Conservation (phyloP, 2,797 vertebrate genomes). For the Pagetopsis macropterus region DNA sequence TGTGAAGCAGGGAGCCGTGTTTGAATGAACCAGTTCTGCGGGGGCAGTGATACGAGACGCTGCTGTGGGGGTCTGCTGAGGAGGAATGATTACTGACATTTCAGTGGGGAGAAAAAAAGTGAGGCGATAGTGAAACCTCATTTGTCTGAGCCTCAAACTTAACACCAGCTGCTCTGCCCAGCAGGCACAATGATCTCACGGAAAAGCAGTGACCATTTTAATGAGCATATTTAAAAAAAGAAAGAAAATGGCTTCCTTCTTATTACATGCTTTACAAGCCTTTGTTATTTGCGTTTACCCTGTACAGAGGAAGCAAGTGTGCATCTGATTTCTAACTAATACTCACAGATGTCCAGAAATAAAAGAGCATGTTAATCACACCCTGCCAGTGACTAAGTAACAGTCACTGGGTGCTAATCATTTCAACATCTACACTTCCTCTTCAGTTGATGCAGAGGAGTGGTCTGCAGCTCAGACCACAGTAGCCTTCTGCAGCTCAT, state of each 20-base stretch:
- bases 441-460: background rate
- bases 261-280: background rate
- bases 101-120: background rate
- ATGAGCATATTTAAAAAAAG: conserved; percentile 32
- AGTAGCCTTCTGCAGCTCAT: too few species aligned
- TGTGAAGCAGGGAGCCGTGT: conserved; percentile 47
- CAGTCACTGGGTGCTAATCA: background rate
- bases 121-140: conserved; percentile 44
- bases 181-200: conserved; percentile 33
- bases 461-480: background rate
- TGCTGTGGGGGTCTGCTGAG: conserved; percentile 47
- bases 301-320: background rate
- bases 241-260: conserved; percentile 12
- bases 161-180: conserved; percentile 48
- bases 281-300: background rate
- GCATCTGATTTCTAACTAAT: background rate
- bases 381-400: background rate
- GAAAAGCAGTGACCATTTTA: conserved; percentile 23
- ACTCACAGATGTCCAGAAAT: background rate
- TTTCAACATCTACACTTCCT: background rate
- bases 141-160: conserved; percentile 47
- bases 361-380: background rate
- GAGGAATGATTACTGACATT: conserved; percentile 43
- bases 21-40: conserved; percentile 56
- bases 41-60: conserved; percentile 35